A percentile compares a stretch with the other conserved stretches of the same genome.
These are phyloP conservation scores for Macrosoma leucophasiata DNA, from an alignment of 2,888 invertebrate species.

Conservation along the genomic window DNA sequence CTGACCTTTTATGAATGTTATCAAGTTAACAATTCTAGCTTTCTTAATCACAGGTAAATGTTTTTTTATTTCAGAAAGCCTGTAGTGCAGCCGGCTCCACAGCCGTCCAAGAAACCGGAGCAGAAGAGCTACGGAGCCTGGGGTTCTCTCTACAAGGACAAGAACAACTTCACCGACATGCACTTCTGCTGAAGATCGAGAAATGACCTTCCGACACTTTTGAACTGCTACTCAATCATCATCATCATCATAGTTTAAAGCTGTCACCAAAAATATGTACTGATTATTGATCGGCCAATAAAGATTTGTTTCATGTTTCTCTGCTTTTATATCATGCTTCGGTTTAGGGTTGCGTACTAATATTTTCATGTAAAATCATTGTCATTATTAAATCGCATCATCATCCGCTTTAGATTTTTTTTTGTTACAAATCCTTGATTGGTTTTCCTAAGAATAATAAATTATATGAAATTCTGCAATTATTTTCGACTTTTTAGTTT, in stretches of 20 bases:
- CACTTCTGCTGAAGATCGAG: constrained; percentile 73
- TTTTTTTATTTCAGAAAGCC: constrained; percentile 41
- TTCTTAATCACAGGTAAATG: not conserved
- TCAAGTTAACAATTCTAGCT: too few relatives aligned
- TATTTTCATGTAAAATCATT: constrained; percentile 37
- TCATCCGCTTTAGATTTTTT: constrained; percentile 32
- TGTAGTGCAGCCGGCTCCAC: constrained; percentile 42
- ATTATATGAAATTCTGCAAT: too few relatives aligned
- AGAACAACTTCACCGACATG: constrained; percentile 82
- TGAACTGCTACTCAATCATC: constrained; percentile 15
- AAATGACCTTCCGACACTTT: constrained; percentile 35
- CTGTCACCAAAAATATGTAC: constrained; percentile 18
- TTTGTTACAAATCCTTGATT: constrained; percentile 29
- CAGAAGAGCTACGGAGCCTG: constrained; percentile 78
- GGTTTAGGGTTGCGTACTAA: constrained; percentile 40
- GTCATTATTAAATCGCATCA: constrained; percentile 42
- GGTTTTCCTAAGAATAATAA: constrained; percentile 12
- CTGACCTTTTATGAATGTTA: too few relatives aligned
- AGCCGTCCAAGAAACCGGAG: constrained; percentile 52
- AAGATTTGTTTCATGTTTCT: constrained; percentile 19
- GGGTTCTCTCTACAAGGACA: constrained; percentile 85
- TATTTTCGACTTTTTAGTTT: too few relatives aligned
- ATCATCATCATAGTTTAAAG: constrained; percentile 28
- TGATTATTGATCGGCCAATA: constrained; percentile 18
- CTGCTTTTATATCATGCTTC: constrained; percentile 33